Conservation (phyloP, 2,797 vertebrate genomes). For the Microctenopoma stevenorrisi region DNA sequence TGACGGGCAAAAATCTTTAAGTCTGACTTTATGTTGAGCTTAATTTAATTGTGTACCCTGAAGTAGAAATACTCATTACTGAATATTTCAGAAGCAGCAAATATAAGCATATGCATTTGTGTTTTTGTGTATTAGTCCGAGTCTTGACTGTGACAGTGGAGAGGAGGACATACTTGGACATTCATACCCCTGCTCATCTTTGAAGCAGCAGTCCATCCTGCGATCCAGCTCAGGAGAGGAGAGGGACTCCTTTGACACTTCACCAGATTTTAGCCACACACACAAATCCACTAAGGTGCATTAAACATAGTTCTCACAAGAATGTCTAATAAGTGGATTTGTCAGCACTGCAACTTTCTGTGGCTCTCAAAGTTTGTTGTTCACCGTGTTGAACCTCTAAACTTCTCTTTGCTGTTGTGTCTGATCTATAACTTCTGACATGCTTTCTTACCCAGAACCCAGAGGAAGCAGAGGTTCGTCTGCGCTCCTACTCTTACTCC, state of each 20-base stretch:
- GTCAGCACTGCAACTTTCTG: constrained; percentile 11
- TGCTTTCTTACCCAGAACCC: constrained; percentile 78
- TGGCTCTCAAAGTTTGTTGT: constrained; percentile 2
- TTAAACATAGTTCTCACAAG: neutral
- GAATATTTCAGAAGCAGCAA: constrained; percentile 6
- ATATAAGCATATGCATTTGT: constrained; percentile 9
- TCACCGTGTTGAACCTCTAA: constrained; percentile 17
- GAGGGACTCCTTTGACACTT: constrained; percentile 82
- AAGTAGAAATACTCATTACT: neutral
- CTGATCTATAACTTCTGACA: constrained; percentile 12
- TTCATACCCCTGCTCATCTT: constrained; percentile 61
- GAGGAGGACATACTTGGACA: constrained; percentile 79
- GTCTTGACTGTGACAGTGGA: constrained; percentile 87
- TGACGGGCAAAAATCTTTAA: neutral
- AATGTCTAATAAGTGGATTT: constrained; percentile 7
- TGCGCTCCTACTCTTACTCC: constrained; percentile 96
- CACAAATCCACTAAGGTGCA: constrained; percentile 84
- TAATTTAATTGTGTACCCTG: neutral
- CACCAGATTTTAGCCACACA: constrained; percentile 75
- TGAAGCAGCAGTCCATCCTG: constrained; percentile 53
- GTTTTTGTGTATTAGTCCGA: constrained; percentile 82
- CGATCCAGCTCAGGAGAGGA: constrained; percentile 79
- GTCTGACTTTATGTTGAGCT: neutral
- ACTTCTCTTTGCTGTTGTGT: neutral
- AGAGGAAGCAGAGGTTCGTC: constrained; percentile 85